Base-by-base conservation (phyloP, 2,888 invertebrate genomes). In the Syrphus vitripennis region DNA sequence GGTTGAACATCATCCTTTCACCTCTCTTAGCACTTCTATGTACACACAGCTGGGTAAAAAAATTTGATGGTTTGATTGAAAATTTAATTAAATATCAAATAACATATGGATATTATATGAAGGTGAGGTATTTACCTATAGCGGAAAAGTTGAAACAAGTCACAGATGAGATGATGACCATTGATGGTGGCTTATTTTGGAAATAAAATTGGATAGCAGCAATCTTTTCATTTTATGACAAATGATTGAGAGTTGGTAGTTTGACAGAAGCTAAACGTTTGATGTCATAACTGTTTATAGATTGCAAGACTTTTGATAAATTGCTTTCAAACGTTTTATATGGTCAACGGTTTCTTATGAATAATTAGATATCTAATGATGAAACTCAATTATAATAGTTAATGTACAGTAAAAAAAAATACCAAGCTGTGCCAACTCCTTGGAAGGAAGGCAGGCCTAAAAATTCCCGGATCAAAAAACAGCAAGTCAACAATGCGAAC, bases 1-100 rank as follows among this genome's bases (percentile, higher is more conserved):
- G 77, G 76, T 65, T 81, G 76, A 72, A 72, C 84, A 80, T 84
- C 81, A 84, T 81, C 84, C 84, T 84, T 84, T 84, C 81, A 84
- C 80, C 84, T 84, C 65, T 59, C 34, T 29, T 14, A 14, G 14
- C 24, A 45, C 19, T 16, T 16, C 45, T 31, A 19, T 19, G 31
- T 21, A 26, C 71, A 57, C 42, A 53, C 67, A 34, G 55, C 34
- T 63, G 59, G n/a, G 50, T 57, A 53, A 76, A 53, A n/a, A 42
- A 76, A 76, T 80, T 76, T 80, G 75, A 76, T 84, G 40, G 71
- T 70, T 72, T 84, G 84, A 84, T 84, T 84, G 76, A 76, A 81
- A 80, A 72, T 84, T 84, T 81, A 84, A 84, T 84, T 77, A 84
- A 84, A 76, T 76, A 40, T 67, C 67, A 72, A 61, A 71, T 59